These are phyloP conservation scores for Nipponacmea schrenckii DNA, from an alignment of 2,888 invertebrate genomes.

Conservation along the genomic window DNA sequence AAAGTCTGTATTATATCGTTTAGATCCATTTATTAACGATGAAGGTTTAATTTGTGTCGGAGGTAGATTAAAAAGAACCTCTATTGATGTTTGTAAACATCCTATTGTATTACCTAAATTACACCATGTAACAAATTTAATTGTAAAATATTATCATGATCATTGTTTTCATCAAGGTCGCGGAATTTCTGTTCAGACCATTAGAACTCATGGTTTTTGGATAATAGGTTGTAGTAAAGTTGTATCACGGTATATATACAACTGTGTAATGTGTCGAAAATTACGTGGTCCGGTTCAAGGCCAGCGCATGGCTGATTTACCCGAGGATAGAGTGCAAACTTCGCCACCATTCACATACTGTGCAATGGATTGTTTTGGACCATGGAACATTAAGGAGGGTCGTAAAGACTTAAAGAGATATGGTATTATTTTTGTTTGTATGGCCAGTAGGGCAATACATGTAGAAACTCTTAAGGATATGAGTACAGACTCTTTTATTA, in stretches of 20 bases:
- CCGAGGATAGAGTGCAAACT: constrained; percentile 18
- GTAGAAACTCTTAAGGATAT: constrained; percentile 30
- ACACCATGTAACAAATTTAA: constrained; percentile 17
- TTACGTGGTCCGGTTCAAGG: neutral
- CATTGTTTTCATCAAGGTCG: neutral
- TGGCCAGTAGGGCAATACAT: constrained; percentile 40
- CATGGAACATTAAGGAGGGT: constrained; percentile 15
- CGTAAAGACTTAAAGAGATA: constrained; percentile 14
- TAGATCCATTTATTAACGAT: constrained; percentile 17
- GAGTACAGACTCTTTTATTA: constrained; percentile 17
- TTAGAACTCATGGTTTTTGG: neutral
- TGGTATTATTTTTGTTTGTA: constrained; percentile 14
- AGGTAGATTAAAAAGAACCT: constrained; percentile 24
- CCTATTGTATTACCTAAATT: constrained; percentile 25
- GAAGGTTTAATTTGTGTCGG: constrained; percentile 27
- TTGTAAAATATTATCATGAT: neutral
- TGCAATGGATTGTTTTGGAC: constrained; percentile 23
- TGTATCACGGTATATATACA: neutral
- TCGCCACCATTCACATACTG: constrained; percentile 19
- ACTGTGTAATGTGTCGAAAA: neutral
- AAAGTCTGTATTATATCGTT: neutral
- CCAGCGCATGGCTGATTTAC: constrained; percentile 24
- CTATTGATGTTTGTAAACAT: constrained; percentile 20
- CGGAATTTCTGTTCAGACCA: neutral
- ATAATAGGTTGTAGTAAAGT: neutral